These are phyloP conservation scores for Spilosoma lubricipeda DNA, from an alignment of 2,888 invertebrate species.

Conservation along the genomic window DNA sequence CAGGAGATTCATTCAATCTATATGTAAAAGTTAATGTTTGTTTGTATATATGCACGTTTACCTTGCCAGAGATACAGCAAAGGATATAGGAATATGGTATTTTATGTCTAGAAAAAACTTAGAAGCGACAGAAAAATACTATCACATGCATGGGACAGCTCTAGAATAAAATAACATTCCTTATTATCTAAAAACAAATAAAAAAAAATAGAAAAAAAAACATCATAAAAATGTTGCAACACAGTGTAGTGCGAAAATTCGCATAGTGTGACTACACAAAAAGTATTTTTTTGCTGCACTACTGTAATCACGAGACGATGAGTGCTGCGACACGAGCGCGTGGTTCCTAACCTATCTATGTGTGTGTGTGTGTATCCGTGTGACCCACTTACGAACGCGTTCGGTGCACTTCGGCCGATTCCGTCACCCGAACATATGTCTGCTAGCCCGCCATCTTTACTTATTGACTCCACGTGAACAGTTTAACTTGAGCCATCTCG, in stretches of 20 bases:
- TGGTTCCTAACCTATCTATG: slow-evolving; percentile 54
- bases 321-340: slow-evolving; percentile 52
- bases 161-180: background rate
- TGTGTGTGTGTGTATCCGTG: slow-evolving; percentile 79
- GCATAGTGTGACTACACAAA: slow-evolving; percentile 73
- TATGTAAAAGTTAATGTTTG: background rate
- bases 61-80: background rate
- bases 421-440: slow-evolving; percentile 78
- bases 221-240: slow-evolving; percentile 11
- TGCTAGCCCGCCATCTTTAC: slow-evolving; percentile 71
- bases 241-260: slow-evolving; percentile 58
- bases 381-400: slow-evolving; percentile 83
- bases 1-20: background rate
- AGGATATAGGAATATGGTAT: background rate
- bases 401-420: slow-evolving; percentile 76
- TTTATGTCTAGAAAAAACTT: background rate
- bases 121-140: background rate
- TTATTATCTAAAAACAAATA: slow-evolving; percentile 1
- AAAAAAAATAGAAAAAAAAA: slow-evolving; percentile 14
- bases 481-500: slow-evolving; percentile 62
- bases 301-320: slow-evolving; percentile 66
- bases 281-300: slow-evolving; percentile 62
- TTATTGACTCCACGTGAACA: slow-evolving; percentile 61
- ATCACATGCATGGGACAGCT: background rate
- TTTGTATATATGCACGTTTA: background rate